Evolutionary conservation across 2,888 invertebrate genomes (phyloP).

Genomic region (Tetranychus piercei): DNA sequence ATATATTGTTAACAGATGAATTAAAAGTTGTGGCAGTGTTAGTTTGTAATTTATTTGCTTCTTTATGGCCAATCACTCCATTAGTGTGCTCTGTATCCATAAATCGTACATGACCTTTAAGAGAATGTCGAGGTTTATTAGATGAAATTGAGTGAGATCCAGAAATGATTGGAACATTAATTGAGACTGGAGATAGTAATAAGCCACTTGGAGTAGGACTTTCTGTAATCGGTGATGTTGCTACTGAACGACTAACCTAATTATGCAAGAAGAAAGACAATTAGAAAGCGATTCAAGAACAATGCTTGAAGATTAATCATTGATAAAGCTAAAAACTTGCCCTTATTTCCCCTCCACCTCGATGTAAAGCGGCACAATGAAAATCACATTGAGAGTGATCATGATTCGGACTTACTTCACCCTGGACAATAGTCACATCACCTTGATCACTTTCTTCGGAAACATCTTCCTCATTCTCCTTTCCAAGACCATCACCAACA

Average conservation of each 20-base stretch:
- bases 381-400: slow-evolving; percentile 55
- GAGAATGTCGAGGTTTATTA: neutral
- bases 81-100: slow-evolving; percentile 1
- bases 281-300: too few relatives aligned
- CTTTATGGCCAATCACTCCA: neutral
- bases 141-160: neutral
- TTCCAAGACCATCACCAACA: neutral
- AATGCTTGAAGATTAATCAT: too few relatives aligned
- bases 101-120: slow-evolving; percentile 11
- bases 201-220: slow-evolving; percentile 16
- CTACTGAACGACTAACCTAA: slow-evolving; percentile 61
- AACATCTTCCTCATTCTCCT: slow-evolving; percentile 2
- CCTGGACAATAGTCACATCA: slow-evolving; percentile 2
- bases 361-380: slow-evolving; percentile 83
- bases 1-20: neutral
- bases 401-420: slow-evolving; percentile 21
- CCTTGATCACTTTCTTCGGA: slow-evolving; percentile 5
- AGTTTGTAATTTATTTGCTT: neutral
- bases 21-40: neutral
- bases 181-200: neutral
- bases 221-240: slow-evolving; percentile 77
- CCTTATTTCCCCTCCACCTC: slow-evolving; percentile 37
- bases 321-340: neutral
- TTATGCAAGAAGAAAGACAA: neutral
- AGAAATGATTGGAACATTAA: neutral